Percentiles rank a stretch among this genome's conserved stretches.
Conservation (phyloP, 2,113 vertebrate genomes). For the Sinocyclocheilus grahami region DNA sequence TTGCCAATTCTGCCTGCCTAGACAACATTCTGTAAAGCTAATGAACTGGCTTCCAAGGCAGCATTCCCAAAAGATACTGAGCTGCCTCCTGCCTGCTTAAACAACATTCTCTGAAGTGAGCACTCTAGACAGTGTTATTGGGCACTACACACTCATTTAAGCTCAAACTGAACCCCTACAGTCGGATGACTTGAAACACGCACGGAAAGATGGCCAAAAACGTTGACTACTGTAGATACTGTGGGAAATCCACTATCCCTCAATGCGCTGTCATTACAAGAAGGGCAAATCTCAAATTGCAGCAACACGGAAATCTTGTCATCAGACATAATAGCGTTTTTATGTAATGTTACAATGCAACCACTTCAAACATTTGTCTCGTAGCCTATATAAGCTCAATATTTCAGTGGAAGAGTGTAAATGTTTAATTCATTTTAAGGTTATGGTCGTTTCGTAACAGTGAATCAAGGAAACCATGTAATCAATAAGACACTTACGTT, state of each 20-base stretch:
- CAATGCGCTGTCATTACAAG: not conserved
- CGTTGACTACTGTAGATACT: not conserved
- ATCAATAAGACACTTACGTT: constrained; percentile 80
- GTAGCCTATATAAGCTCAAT: not conserved
- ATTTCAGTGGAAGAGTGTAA: not conserved
- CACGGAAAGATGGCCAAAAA: not conserved
- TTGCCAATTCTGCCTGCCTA: not conserved
- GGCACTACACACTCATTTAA: not conserved
- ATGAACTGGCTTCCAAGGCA: not conserved
- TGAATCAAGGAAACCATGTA: not conserved
- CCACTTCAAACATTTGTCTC: not conserved
- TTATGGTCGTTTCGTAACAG: constrained; percentile 1
- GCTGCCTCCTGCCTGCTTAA: not conserved
- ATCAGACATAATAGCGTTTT: not conserved
- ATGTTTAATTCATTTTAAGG: not conserved
- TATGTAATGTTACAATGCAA: not conserved
- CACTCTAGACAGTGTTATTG: not conserved
- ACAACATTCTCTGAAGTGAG: not conserved
- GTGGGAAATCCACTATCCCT: not conserved
- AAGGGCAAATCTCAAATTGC: not conserved
- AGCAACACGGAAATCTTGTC: not conserved
- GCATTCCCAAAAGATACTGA: not conserved
- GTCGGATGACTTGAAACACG: not conserved
- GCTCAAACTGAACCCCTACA: not conserved
- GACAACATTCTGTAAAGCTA: not conserved